These are phyloP conservation scores for Volucella inflata DNA, from an alignment of 2,888 invertebrate genomes.

Conservation along the genomic window DNA sequence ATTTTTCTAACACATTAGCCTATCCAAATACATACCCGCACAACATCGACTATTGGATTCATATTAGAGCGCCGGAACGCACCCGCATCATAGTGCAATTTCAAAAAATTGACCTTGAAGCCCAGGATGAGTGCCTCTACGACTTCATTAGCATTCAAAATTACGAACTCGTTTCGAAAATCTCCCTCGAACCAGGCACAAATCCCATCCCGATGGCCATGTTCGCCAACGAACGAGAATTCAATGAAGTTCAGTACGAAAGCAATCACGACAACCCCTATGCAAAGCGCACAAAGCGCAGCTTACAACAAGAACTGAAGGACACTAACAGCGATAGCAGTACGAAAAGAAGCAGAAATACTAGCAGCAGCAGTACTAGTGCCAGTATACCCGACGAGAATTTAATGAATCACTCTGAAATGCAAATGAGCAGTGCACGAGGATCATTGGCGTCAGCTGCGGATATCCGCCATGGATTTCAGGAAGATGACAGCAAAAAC, in stretches of 20 bases:
- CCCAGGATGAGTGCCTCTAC: conserved; percentile 91
- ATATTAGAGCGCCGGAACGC: conserved; percentile 87
- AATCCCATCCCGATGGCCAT: conserved; percentile 80
- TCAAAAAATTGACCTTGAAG: conserved; percentile 88
- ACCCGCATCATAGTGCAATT: conserved; percentile 89
- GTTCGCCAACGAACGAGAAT: conserved; percentile 76
- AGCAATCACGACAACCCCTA: conserved; percentile 55
- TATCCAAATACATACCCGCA: conserved; percentile 90
- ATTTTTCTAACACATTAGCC: conserved; percentile 78
- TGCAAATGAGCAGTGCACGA: conserved; percentile 52
- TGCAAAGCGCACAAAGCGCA: conserved; percentile 52
- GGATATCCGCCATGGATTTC: conserved; percentile 60
- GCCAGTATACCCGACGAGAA: conserved; percentile 39
- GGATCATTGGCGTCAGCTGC: conserved; percentile 40
- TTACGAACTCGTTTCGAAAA: conserved; percentile 79
- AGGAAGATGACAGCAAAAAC: conserved; percentile 51
- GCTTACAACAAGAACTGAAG: conserved; percentile 46
- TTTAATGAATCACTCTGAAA: conserved; percentile 47
- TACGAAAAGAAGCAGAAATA: too few relatives aligned
- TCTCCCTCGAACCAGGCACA: conserved; percentile 79
- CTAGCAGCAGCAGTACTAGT: background rate
- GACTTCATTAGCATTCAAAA: conserved; percentile 89
- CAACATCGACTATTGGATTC: conserved; percentile 89
- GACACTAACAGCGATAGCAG: conserved; percentile 6
- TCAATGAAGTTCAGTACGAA: conserved; percentile 74